These are phyloP conservation scores for Oxyruncus cristatus DNA, from an alignment of 2,113 vertebrate species.

Conservation along the genomic window DNA sequence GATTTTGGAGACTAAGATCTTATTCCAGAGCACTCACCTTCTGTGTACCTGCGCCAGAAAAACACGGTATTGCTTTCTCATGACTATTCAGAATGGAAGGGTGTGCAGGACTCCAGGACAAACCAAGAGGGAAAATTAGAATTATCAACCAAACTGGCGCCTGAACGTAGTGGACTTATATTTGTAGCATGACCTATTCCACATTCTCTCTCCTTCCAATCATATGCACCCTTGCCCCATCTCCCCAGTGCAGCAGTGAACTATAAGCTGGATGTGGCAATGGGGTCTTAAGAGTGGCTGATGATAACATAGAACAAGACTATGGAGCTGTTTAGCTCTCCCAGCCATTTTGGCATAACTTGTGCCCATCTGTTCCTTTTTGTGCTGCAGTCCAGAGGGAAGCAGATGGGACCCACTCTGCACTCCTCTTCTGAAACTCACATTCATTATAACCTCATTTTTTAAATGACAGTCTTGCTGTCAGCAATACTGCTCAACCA, in stretches of 20 bases:
- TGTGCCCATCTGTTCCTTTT: constrained; percentile 58
- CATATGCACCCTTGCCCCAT: not conserved
- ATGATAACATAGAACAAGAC: not conserved
- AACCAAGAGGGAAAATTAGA: not conserved
- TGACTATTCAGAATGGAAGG: not conserved
- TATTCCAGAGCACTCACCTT: not conserved
- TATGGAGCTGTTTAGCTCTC: not conserved
- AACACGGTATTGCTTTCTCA: not conserved
- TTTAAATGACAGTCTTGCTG: constrained; percentile 40
- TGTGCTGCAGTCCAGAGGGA: constrained; percentile 30
- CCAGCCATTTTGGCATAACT: constrained; percentile 26
- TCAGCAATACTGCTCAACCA: constrained; percentile 8
- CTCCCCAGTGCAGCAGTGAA: not conserved
- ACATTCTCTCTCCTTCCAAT: not conserved
- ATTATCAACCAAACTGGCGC: not conserved
- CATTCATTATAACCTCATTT: constrained; percentile 63
- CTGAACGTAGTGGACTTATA: not conserved
- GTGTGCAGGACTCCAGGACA: not conserved
- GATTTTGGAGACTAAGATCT: not conserved
- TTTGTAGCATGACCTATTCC: not conserved
- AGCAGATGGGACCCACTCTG: constrained; percentile 59
- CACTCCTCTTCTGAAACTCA: constrained; percentile 45
- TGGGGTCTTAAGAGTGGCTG: not conserved
- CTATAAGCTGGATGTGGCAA: not conserved
- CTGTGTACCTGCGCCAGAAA: not conserved